phyloP scores from a whole-genome alignment of 2,888 invertebrate genomes.

The Podotricha telesiphe region DNA sequence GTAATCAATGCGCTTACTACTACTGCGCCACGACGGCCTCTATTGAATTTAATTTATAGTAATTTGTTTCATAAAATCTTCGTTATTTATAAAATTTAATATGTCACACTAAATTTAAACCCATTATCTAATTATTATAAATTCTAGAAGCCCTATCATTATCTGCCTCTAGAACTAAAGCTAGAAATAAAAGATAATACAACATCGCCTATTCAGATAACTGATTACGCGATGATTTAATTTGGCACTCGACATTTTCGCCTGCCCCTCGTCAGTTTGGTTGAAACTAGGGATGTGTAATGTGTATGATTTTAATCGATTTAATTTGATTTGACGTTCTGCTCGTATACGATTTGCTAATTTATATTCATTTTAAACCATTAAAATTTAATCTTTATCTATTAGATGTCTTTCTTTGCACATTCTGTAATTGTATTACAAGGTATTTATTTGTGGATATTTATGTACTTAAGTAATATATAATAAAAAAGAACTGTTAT shows the following conservation, averaged over 20 bases:
- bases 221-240: slow-evolving; percentile 16
- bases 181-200: background rate
- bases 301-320: background rate
- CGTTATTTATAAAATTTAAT: background rate
- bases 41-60: no score
- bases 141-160: background rate
- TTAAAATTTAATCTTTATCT: no score
- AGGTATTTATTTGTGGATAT: no score
- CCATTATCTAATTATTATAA: background rate
- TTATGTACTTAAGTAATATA: no score
- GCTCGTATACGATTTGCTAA: no score
- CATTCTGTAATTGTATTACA: no score
- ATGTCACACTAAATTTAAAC: background rate
- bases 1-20: no score
- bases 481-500: no score
- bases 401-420: no score
- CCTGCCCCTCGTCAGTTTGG: slow-evolving; percentile 14
- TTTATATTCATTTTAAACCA: no score
- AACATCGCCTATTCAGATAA: slow-evolving; percentile 19
- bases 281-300: background rate
- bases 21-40: no score
- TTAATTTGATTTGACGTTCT: background rate
- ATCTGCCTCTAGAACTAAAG: background rate
- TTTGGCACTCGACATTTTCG: slow-evolving; percentile 15
- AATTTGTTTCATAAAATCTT: no score